phyloP scores from a whole-genome alignment of 2,888 invertebrate genomes.

The Odontothrips loti region DNA sequence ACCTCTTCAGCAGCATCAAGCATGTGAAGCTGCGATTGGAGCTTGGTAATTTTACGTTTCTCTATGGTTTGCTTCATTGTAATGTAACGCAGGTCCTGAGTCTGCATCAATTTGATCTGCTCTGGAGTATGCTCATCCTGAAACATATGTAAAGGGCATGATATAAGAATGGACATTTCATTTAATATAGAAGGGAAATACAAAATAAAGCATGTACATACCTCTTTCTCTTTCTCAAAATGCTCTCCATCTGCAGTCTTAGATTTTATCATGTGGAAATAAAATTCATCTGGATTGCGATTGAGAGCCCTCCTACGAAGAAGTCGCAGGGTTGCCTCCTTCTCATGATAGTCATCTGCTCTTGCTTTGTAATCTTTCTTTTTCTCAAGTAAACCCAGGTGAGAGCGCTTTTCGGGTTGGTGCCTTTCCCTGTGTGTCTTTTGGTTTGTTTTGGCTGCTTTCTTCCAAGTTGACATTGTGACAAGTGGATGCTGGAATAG shows the following conservation, averaged over 20 bases:
- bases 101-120: constrained; percentile 83
- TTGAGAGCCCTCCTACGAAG: constrained; percentile 80
- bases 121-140: constrained; percentile 69
- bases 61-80: constrained; percentile 81
- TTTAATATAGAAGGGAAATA: constrained; percentile 40
- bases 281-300: constrained; percentile 97
- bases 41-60: constrained; percentile 66
- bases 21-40: constrained; percentile 77
- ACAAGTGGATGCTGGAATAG: constrained; percentile 23
- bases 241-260: constrained; percentile 56
- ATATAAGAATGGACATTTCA: constrained; percentile 45
- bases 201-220: not conserved
- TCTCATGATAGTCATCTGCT: constrained; percentile 74
- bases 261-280: constrained; percentile 94
- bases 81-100: constrained; percentile 88
- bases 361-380: constrained; percentile 81
- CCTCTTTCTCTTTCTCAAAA: constrained; percentile 50
- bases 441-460: constrained; percentile 78
- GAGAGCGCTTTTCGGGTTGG: constrained; percentile 71
- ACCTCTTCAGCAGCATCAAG: constrained; percentile 61
- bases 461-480: constrained; percentile 84
- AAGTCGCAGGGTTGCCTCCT: constrained; percentile 74
- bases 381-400: constrained; percentile 79
- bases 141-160: not conserved
- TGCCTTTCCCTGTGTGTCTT: constrained; percentile 80